Evolutionary conservation across 2,113 vertebrate species (phyloP).

Genomic region (Machaerirhynchus nigripectus): DNA sequence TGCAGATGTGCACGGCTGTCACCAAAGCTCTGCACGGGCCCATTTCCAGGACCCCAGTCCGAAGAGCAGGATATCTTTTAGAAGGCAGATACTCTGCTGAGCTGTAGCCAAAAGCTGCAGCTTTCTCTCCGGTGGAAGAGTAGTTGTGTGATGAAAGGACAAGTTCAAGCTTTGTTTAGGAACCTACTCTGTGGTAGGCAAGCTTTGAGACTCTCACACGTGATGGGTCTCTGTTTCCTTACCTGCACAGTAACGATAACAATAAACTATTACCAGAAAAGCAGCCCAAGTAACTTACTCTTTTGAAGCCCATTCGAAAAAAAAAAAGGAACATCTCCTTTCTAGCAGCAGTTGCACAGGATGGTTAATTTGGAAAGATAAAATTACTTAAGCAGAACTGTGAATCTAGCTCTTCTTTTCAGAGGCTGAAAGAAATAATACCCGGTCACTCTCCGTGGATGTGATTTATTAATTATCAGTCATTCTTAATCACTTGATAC

Average conservation of each 20-base stretch:
- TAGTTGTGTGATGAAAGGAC: neutral
- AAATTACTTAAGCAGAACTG: neutral
- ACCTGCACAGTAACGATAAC: neutral
- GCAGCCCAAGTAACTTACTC: neutral
- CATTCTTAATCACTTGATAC: slow-evolving; percentile 39
- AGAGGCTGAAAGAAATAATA: neutral
- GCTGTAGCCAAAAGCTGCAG: neutral
- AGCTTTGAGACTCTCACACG: neutral
- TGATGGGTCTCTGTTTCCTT: neutral
- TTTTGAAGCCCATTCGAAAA: neutral
- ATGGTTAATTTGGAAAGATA: neutral
- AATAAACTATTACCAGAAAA: neutral
- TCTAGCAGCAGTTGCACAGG: neutral
- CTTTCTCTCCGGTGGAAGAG: neutral
- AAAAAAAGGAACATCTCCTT: neutral
- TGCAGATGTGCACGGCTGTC: neutral
- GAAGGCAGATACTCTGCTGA: neutral
- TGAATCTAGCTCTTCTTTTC: neutral
- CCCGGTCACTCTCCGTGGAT: neutral
- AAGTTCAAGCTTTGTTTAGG: neutral
- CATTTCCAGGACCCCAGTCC: neutral
- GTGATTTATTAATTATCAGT: slow-evolving; percentile 50
- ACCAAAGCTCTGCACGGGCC: neutral
- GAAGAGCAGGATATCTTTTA: neutral
- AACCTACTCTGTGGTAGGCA: neutral